A percentile compares a stretch with the other conserved stretches of the same genome.
phyloP scores from a whole-genome alignment of 1,140 invertebrate species.

The Drosophila rhopaloa region DNA sequence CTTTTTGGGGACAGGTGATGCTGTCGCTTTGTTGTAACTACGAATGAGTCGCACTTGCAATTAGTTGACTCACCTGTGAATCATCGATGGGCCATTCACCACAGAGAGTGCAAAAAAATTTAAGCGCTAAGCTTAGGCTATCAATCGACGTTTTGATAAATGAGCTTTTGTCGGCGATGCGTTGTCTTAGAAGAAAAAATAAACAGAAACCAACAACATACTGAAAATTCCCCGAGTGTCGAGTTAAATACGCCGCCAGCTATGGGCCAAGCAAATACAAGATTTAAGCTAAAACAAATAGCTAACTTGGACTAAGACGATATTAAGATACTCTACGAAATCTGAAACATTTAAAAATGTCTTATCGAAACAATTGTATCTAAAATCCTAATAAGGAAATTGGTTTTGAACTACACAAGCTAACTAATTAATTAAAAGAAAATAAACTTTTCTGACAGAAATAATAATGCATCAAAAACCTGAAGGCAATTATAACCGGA shows the following conservation, averaged over 20 bases:
- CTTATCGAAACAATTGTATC: no score
- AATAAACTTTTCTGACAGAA: no score
- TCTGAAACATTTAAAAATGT: background rate
- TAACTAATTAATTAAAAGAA: no score
- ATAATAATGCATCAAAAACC: background rate
- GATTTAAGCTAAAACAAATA: conserved; percentile 44
- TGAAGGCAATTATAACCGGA: background rate
- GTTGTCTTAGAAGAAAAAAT: conserved; percentile 53
- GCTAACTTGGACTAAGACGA: conserved; percentile 4
- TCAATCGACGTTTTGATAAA: conserved; percentile 79
- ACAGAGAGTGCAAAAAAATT: conserved; percentile 57
- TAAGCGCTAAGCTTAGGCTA: conserved; percentile 48
- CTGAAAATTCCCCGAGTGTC: conserved; percentile 61
- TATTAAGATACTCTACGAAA: conserved; percentile 19
- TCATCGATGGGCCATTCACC: conserved; percentile 46
- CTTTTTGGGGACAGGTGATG: conserved; percentile 45
- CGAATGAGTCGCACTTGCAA: conserved; percentile 41
- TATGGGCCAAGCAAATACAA: conserved; percentile 75
- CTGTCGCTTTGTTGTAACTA: conserved; percentile 24
- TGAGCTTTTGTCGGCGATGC: conserved; percentile 60
- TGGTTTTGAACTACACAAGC: no score
- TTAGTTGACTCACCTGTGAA: conserved; percentile 69
- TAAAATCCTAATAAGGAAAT: no score
- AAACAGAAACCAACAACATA: conserved; percentile 34
- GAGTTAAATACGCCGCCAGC: conserved; percentile 67